Percentiles rank a stretch among this genome's conserved stretches.
Conservation (phyloP, 2,797 vertebrate genomes). For the Brachyalestes nurse region DNA sequence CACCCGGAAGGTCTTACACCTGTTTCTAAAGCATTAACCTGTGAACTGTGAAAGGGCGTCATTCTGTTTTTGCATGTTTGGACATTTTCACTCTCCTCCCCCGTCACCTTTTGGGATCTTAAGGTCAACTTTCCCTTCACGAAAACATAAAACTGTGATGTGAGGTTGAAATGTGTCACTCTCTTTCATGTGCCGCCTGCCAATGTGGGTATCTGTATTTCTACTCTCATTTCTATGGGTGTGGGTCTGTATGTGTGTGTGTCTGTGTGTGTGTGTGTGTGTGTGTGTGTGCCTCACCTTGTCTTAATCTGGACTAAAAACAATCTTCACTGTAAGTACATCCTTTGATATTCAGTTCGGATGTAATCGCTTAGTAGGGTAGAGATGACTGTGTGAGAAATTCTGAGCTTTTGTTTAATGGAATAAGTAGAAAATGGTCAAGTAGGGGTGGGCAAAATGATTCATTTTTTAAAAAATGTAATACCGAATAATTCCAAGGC, state of each 20-base stretch:
- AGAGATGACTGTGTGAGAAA: slow-evolving; percentile 19
- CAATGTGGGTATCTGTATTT: slow-evolving; percentile 25
- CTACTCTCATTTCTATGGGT: slow-evolving; percentile 18
- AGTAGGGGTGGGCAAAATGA: not conserved
- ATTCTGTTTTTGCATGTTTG: slow-evolving; percentile 39
- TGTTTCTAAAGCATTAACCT: not conserved
- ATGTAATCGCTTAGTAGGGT: not conserved
- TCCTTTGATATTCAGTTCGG: slow-evolving; percentile 31
- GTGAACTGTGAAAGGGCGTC: slow-evolving; percentile 31
- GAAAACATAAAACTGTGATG: slow-evolving; percentile 29
- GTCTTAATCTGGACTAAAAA: slow-evolving; percentile 22
- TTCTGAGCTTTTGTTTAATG: slow-evolving; percentile 14
- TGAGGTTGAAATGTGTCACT: slow-evolving; percentile 26
- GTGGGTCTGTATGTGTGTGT: too few species aligned
- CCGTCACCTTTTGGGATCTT: slow-evolving; percentile 16
- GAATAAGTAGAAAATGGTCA: not conserved
- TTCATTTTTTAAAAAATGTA: not conserved
- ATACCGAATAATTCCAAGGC: not conserved
- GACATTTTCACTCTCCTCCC: slow-evolving; percentile 11
- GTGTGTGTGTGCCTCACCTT: slow-evolving; percentile 26
- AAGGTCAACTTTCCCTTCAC: slow-evolving; percentile 4
- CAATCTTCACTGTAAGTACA: slow-evolving; percentile 39
- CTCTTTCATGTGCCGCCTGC: slow-evolving; percentile 41
- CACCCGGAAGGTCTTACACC: not conserved
- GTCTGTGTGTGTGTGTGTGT: not conserved